These are phyloP conservation scores for Acipenser oxyrinchus DNA, from an alignment of 2,797 vertebrate genomes.

Conservation along the genomic window DNA sequence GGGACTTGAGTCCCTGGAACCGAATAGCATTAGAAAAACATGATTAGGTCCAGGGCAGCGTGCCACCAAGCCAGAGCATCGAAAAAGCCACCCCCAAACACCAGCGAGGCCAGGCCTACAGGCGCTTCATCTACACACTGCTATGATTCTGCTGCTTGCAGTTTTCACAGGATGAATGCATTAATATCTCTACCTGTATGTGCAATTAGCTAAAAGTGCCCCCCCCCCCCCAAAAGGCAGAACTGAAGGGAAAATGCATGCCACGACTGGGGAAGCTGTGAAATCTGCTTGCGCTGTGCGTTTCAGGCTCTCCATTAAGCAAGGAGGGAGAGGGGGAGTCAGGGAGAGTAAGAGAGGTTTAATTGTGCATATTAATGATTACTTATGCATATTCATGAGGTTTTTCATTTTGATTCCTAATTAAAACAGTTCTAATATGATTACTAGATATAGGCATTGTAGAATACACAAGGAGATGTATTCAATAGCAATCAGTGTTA, in stretches of 20 bases:
- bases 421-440: conserved; percentile 50
- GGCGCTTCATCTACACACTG: too few relatives aligned
- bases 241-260: background rate
- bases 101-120: too few relatives aligned
- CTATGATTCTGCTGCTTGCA: too few relatives aligned
- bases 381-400: conserved; percentile 57
- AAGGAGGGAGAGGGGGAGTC: conserved; percentile 9
- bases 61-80: too few relatives aligned
- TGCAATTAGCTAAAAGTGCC: background rate
- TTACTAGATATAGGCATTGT: conserved; percentile 16
- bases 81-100: too few relatives aligned
- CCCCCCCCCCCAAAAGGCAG: background rate
- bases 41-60: too few relatives aligned
- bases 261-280: background rate
- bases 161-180: background rate
- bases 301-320: conserved; percentile 19
- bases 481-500: background rate
- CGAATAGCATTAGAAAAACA: too few relatives aligned
- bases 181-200: background rate
- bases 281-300: conserved; percentile 25
- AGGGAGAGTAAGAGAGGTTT: conserved; percentile 28
- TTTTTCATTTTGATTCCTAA: conserved; percentile 41
- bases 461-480: background rate
- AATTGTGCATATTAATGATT: conserved; percentile 54
- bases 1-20: conserved; percentile 46